Evolutionary conservation across 2,113 vertebrate genomes (phyloP).

Genomic region (Edolisoma coerulescens): DNA sequence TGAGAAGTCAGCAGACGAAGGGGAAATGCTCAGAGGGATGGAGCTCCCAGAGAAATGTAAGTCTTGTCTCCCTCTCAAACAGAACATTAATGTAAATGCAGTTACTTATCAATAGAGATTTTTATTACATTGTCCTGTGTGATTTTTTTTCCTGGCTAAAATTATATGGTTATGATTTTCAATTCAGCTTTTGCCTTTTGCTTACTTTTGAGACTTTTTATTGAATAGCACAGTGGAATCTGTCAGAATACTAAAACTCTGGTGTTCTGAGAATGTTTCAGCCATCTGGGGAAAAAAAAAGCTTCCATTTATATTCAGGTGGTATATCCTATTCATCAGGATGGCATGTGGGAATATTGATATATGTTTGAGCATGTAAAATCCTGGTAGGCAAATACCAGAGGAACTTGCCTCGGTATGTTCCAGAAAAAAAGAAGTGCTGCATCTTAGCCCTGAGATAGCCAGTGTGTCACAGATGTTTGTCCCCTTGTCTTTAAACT

Average conservation of each 20-base stretch:
- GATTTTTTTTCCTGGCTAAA: neutral
- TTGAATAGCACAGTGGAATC: neutral
- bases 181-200: neutral
- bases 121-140: neutral
- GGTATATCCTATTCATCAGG: neutral
- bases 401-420: neutral
- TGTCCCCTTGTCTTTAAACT: neutral
- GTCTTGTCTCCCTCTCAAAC: constrained; percentile 31
- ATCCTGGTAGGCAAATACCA: neutral
- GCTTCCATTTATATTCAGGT: neutral
- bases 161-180: neutral
- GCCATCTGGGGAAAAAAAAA: neutral
- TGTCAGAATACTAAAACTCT: neutral
- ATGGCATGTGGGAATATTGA: neutral
- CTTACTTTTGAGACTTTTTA: neutral
- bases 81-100: neutral
- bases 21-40: neutral
- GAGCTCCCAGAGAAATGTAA: constrained; percentile 59
- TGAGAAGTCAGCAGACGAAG: neutral
- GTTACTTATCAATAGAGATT: neutral
- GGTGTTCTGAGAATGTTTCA: neutral
- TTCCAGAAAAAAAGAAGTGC: neutral
- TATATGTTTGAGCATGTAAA: neutral
- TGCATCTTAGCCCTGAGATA: neutral
- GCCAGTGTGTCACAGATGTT: neutral